These are phyloP conservation scores for Drosophila orosa DNA, from an alignment of 1,140 invertebrate species.

Conservation along the genomic window DNA sequence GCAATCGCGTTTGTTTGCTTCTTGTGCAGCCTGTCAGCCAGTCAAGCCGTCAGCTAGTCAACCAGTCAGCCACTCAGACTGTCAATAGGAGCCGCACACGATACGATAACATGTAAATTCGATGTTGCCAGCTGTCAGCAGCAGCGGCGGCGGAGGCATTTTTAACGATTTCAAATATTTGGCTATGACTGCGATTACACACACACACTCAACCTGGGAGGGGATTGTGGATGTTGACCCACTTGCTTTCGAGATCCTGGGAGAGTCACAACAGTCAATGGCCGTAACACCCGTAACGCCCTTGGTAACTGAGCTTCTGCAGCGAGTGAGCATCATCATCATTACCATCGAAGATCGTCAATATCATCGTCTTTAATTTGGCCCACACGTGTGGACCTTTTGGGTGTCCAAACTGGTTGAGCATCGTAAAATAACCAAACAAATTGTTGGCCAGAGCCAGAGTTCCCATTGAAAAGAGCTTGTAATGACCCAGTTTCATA, in stretches of 20 bases:
- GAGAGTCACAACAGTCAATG: constrained; percentile 39
- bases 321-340: constrained; percentile 1
- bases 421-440: constrained; percentile 60
- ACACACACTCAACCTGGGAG: background rate
- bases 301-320: constrained; percentile 49
- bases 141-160: constrained; percentile 29
- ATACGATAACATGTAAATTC: constrained; percentile 75
- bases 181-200: constrained; percentile 34
- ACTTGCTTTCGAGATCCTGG: constrained; percentile 51
- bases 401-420: constrained; percentile 55
- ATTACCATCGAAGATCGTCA: constrained; percentile 28
- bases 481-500: constrained; percentile 79
- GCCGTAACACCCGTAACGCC: constrained; percentile 52
- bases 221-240: constrained; percentile 46
- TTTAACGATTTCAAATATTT: constrained; percentile 59
- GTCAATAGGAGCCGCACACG: constrained; percentile 65
- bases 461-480: constrained; percentile 64
- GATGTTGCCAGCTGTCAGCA: constrained; percentile 68
- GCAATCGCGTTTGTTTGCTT: constrained; percentile 42
- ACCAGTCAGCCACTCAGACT: constrained; percentile 48
- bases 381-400: constrained; percentile 54
- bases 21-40: constrained; percentile 40
- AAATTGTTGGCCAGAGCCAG: constrained; percentile 56
- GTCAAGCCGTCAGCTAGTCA: constrained; percentile 30
- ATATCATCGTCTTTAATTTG: constrained; percentile 48